These are phyloP conservation scores for Drosophila aldrichi DNA, from an alignment of 2,888 invertebrate species.

Conservation along the genomic window DNA sequence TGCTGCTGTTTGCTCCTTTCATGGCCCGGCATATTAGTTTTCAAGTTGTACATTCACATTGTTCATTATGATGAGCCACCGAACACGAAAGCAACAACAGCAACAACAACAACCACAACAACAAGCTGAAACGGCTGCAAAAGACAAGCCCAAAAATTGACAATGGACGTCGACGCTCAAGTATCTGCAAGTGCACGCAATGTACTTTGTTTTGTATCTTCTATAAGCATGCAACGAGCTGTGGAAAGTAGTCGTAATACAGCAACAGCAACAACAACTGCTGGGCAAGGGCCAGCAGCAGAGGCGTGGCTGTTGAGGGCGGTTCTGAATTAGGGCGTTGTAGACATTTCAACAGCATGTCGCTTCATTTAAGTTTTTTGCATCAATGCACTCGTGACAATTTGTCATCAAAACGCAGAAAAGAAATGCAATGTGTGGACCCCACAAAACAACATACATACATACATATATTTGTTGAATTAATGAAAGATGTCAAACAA, in stretches of 20 bases:
- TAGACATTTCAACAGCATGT: slow-evolving; percentile 79
- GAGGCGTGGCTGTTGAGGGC: slow-evolving; percentile 10
- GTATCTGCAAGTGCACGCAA: slow-evolving; percentile 78
- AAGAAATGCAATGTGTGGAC: slow-evolving; percentile 14
- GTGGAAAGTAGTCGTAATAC: slow-evolving; percentile 11
- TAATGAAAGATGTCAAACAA: slow-evolving; percentile 33
- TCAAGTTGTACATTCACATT: slow-evolving; percentile 63
- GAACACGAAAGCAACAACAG: slow-evolving; percentile 50
- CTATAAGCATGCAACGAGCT: slow-evolving; percentile 45
- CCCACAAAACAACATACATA: slow-evolving; percentile 4
- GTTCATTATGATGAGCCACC: slow-evolving; percentile 72
- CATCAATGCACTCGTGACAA: slow-evolving; percentile 81
- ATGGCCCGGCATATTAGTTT: slow-evolving; percentile 75
- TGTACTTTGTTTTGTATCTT: slow-evolving; percentile 59
- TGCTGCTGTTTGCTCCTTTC: slow-evolving; percentile 56
- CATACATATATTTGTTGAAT: slow-evolving; percentile 24
- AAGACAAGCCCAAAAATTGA: slow-evolving; percentile 61
- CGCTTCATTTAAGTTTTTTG: slow-evolving; percentile 82
- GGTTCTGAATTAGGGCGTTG: slow-evolving; percentile 57
- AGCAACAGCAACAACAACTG: not conserved
- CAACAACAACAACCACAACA: slow-evolving; percentile 11
- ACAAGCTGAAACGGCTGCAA: slow-evolving; percentile 19
- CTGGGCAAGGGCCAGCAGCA: slow-evolving; percentile 36
- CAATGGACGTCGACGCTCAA: slow-evolving; percentile 68
- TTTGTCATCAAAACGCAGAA: slow-evolving; percentile 67